Percentiles rank a stretch among this genome's conserved stretches.
Conservation (phyloP, 2,797 vertebrate species). For the Neostethus bicornis region DNA sequence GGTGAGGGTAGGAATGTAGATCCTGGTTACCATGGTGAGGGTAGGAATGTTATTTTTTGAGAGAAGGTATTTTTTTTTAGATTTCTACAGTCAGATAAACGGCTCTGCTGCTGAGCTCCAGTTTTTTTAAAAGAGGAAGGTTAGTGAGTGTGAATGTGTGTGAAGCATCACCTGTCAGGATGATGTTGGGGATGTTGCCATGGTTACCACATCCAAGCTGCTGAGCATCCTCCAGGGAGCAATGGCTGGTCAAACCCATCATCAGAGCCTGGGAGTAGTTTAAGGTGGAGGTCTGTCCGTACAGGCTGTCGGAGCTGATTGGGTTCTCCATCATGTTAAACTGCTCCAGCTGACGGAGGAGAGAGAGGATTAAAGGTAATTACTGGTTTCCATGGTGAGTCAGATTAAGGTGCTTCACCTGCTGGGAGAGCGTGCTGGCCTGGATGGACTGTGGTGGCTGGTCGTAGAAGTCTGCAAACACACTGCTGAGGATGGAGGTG, state of each 20-base stretch:
- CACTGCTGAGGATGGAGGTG: conserved; percentile 89
- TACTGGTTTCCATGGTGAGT: not conserved
- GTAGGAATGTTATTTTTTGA: too few relatives aligned
- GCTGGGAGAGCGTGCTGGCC: conserved; percentile 92
- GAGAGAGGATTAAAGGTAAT: too few relatives aligned
- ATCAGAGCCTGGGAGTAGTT: conserved; percentile 94
- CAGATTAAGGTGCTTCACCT: conserved; percentile 76
- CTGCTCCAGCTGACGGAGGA: conserved; percentile 91
- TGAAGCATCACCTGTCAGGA: conserved; percentile 86
- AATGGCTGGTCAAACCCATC: conserved; percentile 90
- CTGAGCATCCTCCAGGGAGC: conserved; percentile 86
- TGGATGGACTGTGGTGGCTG: conserved; percentile 93
- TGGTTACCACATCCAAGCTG: conserved; percentile 88
- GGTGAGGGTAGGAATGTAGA: too few relatives aligned
- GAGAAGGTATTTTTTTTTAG: too few relatives aligned
- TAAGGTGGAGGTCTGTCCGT: conserved; percentile 89
- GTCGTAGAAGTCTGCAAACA: conserved; percentile 94
- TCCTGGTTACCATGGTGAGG: too few relatives aligned
- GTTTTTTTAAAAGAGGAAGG: too few relatives aligned
- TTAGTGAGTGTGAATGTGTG: too few relatives aligned
- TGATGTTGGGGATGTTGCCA: conserved; percentile 94
- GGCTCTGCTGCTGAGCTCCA: too few relatives aligned
- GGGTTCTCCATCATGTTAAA: conserved; percentile 94
- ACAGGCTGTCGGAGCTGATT: conserved; percentile 87
- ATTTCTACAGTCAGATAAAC: too few relatives aligned